These are phyloP conservation scores for Sylvia atricapilla DNA, from an alignment of 2,113 vertebrate genomes.

Conservation along the genomic window DNA sequence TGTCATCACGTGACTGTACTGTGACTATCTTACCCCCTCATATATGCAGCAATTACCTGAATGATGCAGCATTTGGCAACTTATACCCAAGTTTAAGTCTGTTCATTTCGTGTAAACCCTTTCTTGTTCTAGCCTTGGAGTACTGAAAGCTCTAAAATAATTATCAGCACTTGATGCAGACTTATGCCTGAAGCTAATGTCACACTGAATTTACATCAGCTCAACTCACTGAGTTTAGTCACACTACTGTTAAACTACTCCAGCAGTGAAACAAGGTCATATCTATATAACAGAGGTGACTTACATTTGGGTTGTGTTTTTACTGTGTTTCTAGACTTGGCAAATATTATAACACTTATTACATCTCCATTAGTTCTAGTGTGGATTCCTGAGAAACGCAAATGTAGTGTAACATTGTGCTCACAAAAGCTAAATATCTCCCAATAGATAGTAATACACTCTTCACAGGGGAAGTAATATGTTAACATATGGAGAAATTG, in stretches of 20 bases:
- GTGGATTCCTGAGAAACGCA: background rate
- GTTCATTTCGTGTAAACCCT: background rate
- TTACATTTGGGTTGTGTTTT: background rate
- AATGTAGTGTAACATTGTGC: background rate
- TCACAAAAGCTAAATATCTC: background rate
- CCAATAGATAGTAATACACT: background rate
- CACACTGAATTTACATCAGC: background rate
- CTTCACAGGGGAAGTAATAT: background rate
- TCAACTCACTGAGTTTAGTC: background rate
- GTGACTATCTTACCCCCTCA: accelerated
- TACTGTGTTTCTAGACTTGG: background rate
- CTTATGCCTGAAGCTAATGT: background rate
- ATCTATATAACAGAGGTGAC: background rate
- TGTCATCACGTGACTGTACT: background rate
- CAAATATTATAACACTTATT: background rate
- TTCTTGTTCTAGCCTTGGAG: background rate
- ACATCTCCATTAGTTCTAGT: background rate
- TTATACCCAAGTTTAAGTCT: background rate
- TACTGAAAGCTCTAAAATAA: background rate
- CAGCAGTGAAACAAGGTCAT: background rate
- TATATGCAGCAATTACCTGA: accelerated
- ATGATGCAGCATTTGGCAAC: background rate
- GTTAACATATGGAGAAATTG: background rate
- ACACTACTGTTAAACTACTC: background rate
- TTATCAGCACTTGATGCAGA: background rate